Percentiles rank a stretch among this genome's conserved stretches.
Conservation (phyloP, 2,888 invertebrate genomes). For the Tachina fera region DNA sequence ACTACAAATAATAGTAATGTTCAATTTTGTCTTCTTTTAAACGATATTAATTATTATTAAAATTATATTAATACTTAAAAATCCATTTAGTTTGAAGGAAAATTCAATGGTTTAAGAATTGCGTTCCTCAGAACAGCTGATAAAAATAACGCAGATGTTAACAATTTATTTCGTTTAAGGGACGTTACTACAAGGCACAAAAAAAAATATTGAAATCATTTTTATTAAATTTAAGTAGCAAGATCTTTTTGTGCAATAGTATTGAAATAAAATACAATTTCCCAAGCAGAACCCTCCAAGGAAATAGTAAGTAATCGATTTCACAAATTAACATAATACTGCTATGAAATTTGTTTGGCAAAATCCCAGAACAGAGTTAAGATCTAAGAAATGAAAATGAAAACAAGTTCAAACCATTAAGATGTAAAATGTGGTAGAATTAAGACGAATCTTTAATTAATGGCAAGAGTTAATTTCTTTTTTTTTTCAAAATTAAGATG, state of each 20-base stretch:
- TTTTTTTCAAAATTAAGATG: too few species aligned
- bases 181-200: neutral
- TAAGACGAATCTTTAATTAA: too few species aligned
- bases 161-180: neutral
- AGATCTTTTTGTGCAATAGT: neutral
- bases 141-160: conserved; percentile 7
- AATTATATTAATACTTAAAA: too few species aligned
- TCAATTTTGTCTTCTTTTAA: too few species aligned
- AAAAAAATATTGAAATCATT: neutral
- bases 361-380: neutral
- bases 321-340: neutral
- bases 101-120: conserved; percentile 10
- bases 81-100: neutral
- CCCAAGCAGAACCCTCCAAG: neutral
- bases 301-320: neutral
- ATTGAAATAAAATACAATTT: neutral
- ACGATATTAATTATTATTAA: too few species aligned
- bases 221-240: neutral
- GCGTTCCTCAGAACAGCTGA: conserved; percentile 25
- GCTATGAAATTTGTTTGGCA: neutral
- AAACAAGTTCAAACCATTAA: too few species aligned
- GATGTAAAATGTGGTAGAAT: too few species aligned
- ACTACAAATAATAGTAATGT: too few species aligned
- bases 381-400: too few species aligned
- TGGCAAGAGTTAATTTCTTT: too few species aligned